Evolutionary conservation across 2,888 invertebrate species (phyloP), one percentile per base, ranked within the genome.

Genomic region (Pollenia labialis): DNA sequence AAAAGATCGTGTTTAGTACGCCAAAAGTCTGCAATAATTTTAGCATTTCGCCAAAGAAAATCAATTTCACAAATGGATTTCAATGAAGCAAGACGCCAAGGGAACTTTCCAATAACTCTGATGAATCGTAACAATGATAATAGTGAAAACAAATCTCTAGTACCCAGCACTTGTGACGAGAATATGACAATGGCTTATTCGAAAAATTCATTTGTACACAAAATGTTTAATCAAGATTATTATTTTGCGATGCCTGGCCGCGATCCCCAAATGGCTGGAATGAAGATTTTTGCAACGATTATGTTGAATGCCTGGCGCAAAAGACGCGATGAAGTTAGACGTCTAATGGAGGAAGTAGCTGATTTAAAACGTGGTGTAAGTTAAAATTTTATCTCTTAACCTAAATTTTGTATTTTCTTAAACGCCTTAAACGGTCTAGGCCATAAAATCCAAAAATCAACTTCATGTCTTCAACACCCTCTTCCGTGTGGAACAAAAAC

Each of bases 301-400:
- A 92, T 93, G 91, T 16, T 93, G 75, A 92, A 92, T 62, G 91
- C 92, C 44, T 93, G 92, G 93, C 91, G 93, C 11, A 91, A 90
- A n/a, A 89, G 92, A 9, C 91, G 93, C 1, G 91, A 91, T 48
- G 92, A 93, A n/a, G 93, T 93, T 4, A 90, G 90, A 23, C 87
- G 90, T n/a, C 88, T 93, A 23, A 88, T 42, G 52, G 91, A 91
- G 0, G 92, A 93, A 72, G 81, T 93, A 1, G 89, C 90, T 9
- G 90, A 91, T 11, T 85, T 90, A 0, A 92, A 92, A 75, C 90
- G 90, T 42, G 89, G 85, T 68, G 93, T 93, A 89, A 89, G 90
- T 89, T 10, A 1, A 44, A 71, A 40, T 14, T 64, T 4, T 32
- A 32, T 32, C 4, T 32, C 32, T 32, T 32, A 23, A 58, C 1